Evolutionary conservation across 2,797 vertebrate genomes (phyloP).

Genomic region (Neopelma chrysocephalum): DNA sequence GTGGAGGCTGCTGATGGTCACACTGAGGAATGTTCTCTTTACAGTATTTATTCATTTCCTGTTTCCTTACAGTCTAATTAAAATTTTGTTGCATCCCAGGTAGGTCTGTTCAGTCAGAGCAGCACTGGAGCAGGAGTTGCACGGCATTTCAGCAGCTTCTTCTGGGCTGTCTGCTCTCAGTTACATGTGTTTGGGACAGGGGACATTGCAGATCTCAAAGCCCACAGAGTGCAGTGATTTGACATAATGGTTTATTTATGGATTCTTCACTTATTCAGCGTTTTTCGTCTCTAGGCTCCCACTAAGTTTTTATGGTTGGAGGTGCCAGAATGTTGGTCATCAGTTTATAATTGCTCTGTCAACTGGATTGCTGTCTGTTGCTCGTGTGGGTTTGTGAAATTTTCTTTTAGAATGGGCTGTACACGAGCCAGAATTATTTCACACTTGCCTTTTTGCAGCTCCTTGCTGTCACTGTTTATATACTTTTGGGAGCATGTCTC

Average conservation of each 20-base stretch:
- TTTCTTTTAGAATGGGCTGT: not conserved
- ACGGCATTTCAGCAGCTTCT: not conserved
- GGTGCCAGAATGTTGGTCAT: not conserved
- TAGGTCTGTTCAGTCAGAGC: not conserved
- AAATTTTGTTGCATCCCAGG: not conserved
- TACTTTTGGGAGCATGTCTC: not conserved
- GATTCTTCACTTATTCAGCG: conserved; percentile 1
- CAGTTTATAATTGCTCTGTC: not conserved
- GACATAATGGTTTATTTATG: not conserved
- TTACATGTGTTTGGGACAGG: not conserved
- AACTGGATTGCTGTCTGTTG: not conserved
- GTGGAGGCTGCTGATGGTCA: not conserved
- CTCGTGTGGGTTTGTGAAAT: not conserved
- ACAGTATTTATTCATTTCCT: not conserved
- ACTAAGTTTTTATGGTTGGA: not conserved
- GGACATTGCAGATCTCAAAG: not conserved
- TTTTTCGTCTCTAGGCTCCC: not conserved
- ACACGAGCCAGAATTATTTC: conserved; percentile 5
- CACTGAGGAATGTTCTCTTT: not conserved
- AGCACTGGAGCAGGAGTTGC: not conserved
- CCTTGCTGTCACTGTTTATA: not conserved
- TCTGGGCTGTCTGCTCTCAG: not conserved
- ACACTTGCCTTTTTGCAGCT: not conserved
- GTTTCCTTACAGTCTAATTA: not conserved
- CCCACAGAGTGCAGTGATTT: not conserved